Base-by-base conservation (phyloP, 2,113 vertebrate genomes). In the Heterotis niloticus region DNA sequence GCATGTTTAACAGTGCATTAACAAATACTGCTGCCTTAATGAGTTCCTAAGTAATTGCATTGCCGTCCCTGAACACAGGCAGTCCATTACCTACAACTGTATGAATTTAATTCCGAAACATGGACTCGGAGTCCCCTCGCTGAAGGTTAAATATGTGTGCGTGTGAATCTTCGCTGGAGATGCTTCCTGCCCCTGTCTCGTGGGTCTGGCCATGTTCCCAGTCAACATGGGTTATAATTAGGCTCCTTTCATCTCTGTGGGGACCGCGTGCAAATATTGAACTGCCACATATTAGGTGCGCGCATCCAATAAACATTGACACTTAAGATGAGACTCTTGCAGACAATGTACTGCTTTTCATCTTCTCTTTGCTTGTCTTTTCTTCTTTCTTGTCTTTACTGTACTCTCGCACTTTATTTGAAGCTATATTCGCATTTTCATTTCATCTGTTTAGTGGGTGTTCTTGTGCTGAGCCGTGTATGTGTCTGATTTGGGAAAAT, bases 11-110 rank as follows among this genome's bases (percentile, higher is more conserved):
- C 83, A 82, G 84, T 83, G 84, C 87, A 87, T 88, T 86, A 86
- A 87, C 85, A 85, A 83, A 87, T 87, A 80, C 85, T 85, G 82
- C 84, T 84, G 83, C 82, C 82, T 84, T 87, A 86, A 88, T 88
- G 87, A 87, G 84, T 84, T 82, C 79, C 85, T 86, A 88, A 88
- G 87, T 87, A 85, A 86, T 88, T 86, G 84, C 83, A 80, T 84
- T 85, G 82, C 84, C 87, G 84, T 83, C 85, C 84, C 85, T 81
- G 84, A 88, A 86, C 86, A 78, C 85, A 83, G 84, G 82, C 85
- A 85, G 83, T 86, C 83, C 85, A 88, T 86, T 87, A 86, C 79
- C 84, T 86, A 83, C 84, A 82, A 84, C 85, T 86, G 82, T 85
- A 84, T 84, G 83, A 86, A 71, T 71, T 83, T 80, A 79, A 78